These are phyloP conservation scores for Leucozona laternaria DNA, from an alignment of 2,888 invertebrate genomes.

Conservation along the genomic window DNA sequence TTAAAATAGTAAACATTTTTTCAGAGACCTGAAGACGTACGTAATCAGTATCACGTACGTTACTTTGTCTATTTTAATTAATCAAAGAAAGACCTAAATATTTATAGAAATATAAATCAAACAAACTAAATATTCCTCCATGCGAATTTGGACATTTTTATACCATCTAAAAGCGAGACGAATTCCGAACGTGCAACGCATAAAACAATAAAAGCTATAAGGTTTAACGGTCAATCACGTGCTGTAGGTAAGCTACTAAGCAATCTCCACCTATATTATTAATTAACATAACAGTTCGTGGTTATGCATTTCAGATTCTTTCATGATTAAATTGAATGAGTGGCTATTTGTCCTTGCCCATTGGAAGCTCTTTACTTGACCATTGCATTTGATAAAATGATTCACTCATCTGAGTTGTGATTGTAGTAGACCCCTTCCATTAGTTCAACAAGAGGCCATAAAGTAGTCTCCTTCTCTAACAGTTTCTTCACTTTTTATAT, in stretches of 20 bases:
- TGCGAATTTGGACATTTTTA: slow-evolving; percentile 9
- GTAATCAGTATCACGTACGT: too few relatives aligned
- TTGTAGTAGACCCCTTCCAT: slow-evolving; percentile 34
- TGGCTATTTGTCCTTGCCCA: slow-evolving; percentile 47
- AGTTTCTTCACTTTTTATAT: slow-evolving; percentile 69
- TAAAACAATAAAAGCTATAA: not conserved
- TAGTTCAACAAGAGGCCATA: slow-evolving; percentile 4
- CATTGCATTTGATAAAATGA: slow-evolving; percentile 32
- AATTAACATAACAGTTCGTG: slow-evolving; percentile 55
- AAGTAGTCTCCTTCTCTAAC: slow-evolving; percentile 1
- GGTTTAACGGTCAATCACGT: slow-evolving; percentile 42
- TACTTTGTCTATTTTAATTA: too few relatives aligned
- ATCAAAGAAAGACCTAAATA: too few relatives aligned
- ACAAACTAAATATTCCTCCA: not conserved
- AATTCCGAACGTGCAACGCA: slow-evolving; percentile 3
- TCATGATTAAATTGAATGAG: slow-evolving; percentile 29
- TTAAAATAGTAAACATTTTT: too few relatives aligned
- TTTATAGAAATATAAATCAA: not conserved
- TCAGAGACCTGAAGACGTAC: too few relatives aligned
- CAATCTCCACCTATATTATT: slow-evolving; percentile 42
- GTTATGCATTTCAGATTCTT: slow-evolving; percentile 46
- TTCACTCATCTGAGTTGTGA: slow-evolving; percentile 4
- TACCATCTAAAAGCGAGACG: not conserved
- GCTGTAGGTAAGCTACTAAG: slow-evolving; percentile 28
- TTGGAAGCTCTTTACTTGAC: slow-evolving; percentile 18